phyloP scores from a whole-genome alignment of 2,113 vertebrate genomes.

The Vulpes vulpes region DNA sequence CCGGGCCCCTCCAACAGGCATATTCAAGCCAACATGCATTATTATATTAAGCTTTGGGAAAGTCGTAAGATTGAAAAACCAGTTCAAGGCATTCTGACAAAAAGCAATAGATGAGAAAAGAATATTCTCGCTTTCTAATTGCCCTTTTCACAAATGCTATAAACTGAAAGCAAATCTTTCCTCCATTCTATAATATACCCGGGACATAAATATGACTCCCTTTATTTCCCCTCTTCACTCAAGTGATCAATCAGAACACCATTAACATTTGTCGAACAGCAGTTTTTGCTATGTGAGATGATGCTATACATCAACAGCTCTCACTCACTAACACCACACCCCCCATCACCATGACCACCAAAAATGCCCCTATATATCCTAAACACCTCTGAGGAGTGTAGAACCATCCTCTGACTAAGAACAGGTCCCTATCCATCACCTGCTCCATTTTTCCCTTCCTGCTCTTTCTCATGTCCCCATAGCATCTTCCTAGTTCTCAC shows the following conservation, averaged over 20 bases:
- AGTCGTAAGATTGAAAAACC: not conserved
- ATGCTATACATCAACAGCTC: not conserved
- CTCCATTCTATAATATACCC: not conserved
- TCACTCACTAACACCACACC: not conserved
- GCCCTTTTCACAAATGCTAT: constrained; percentile 11
- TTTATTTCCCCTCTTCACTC: not conserved
- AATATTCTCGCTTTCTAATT: not conserved
- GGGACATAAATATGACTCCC: not conserved
- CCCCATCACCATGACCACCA: not conserved
- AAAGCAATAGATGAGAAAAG: not conserved
- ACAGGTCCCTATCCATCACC: not conserved
- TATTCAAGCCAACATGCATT: not conserved
- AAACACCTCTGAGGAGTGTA: not conserved
- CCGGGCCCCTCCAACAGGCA: accelerated
- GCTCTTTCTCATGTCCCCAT: not conserved
- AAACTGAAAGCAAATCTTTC: not conserved
- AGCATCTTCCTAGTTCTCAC: not conserved
- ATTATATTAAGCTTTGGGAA: not conserved
- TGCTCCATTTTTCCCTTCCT: not conserved
- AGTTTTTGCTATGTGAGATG: not conserved
- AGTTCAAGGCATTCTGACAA: not conserved
- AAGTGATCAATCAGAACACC: not conserved
- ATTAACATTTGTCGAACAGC: not conserved
- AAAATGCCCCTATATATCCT: not conserved
- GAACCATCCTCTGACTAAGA: not conserved